Conservation (phyloP, 2,113 vertebrate genomes). For the Sterrhoptilus dennistouni region DNA sequence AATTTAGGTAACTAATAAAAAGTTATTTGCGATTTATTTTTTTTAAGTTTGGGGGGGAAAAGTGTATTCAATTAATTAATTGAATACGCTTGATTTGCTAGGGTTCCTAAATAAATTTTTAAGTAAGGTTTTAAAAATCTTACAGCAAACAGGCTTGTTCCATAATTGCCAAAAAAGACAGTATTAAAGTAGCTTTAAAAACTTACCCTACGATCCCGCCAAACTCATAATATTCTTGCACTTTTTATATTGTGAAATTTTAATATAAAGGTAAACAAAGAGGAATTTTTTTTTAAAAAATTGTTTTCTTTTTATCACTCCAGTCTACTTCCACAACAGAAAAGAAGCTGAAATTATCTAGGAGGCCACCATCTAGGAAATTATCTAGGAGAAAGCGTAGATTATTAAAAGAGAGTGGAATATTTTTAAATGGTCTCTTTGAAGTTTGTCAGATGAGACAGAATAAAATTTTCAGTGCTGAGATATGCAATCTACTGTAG, state of each 20-base stretch:
- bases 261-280: neutral
- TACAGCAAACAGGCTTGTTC: neutral
- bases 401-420: neutral
- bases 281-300: neutral
- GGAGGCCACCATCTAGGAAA: neutral
- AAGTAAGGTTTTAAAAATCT: neutral
- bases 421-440: neutral
- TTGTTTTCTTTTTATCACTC: neutral
- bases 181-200: neutral
- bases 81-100: neutral
- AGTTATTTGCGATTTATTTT: neutral
- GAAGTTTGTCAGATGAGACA: neutral
- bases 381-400: neutral
- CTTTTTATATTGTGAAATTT: neutral
- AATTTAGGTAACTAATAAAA: neutral
- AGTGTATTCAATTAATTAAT: neutral
- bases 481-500: neutral
- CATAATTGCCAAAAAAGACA: neutral
- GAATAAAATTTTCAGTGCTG: neutral
- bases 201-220: neutral
- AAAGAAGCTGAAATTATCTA: neutral
- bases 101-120: neutral
- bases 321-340: neutral
- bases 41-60: too few species aligned
- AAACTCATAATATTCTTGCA: neutral